Conservation (phyloP, 2,797 vertebrate species). For the Urocyon cinereoargenteus region DNA sequence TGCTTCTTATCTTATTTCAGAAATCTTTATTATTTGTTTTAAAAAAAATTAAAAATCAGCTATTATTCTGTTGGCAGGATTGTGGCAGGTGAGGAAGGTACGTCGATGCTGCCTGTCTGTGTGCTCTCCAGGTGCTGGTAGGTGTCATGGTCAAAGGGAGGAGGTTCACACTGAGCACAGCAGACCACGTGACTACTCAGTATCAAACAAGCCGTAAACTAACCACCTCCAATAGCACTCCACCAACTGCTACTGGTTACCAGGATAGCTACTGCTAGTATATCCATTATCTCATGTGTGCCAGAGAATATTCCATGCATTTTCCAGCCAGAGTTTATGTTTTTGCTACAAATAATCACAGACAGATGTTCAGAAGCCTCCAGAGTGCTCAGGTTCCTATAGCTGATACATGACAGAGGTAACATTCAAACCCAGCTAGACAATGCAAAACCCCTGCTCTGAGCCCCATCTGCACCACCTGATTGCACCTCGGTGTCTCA, state of each 20-base stretch:
- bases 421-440: neutral
- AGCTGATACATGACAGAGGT: neutral
- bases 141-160: neutral
- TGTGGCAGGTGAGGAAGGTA: neutral
- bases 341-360: neutral
- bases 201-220: neutral
- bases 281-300: neutral
- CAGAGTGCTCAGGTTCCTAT: neutral
- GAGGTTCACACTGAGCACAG: neutral
- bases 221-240: neutral
- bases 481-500: neutral
- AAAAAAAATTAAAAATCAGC: neutral
- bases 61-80: neutral
- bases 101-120: too few relatives aligned
- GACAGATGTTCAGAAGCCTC: neutral
- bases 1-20: neutral
- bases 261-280: neutral
- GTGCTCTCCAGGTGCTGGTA: neutral
- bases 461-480: too few relatives aligned
- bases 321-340: constrained; percentile 26
- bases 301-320: neutral
- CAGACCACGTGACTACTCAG: neutral
- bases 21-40: too few relatives aligned
- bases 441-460: neutral
- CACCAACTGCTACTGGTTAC: neutral